These are phyloP conservation scores for Dicranocentrus wangi DNA, from an alignment of 2,888 invertebrate species.

Conservation along the genomic window DNA sequence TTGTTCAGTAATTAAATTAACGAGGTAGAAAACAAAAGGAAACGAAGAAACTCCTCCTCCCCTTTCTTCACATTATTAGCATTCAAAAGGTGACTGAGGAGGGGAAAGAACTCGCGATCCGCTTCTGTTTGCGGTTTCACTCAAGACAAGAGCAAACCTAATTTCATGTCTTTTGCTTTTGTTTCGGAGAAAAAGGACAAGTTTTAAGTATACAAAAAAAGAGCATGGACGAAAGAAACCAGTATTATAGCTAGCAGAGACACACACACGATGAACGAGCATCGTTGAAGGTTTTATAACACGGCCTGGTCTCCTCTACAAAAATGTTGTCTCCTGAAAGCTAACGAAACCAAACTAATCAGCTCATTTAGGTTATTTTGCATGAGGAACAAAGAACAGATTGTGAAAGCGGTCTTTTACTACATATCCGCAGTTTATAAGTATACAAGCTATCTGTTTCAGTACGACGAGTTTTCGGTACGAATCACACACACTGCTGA, in stretches of 20 bases:
- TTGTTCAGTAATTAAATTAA: slow-evolving; percentile 61
- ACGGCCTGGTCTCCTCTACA: not conserved
- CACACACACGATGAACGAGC: not conserved
- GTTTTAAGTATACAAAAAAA: not conserved
- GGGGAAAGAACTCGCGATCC: not conserved
- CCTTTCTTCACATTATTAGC: slow-evolving; percentile 40
- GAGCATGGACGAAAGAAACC: not conserved
- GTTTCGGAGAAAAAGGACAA: not conserved
- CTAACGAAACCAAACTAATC: slow-evolving; percentile 60
- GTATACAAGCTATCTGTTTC: slow-evolving; percentile 9
- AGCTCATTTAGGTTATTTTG: slow-evolving; percentile 59
- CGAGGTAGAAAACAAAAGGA: slow-evolving; percentile 35
- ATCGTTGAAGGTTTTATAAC: too few species aligned
- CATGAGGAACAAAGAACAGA: slow-evolving; percentile 42
- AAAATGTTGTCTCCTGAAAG: not conserved
- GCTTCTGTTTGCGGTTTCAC: slow-evolving; percentile 52
- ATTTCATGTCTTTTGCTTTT: slow-evolving; percentile 22
- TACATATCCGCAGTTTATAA: not conserved
- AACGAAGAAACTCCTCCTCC: not conserved
- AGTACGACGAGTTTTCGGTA: not conserved
- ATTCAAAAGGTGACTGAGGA: slow-evolving; percentile 47
- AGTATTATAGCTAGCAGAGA: too few species aligned
- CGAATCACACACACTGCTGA: slow-evolving; percentile 21
- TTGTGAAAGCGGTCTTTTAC: slow-evolving; percentile 19
- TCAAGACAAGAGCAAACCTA: slow-evolving; percentile 25